Percentiles rank a stretch among this genome's conserved stretches.
Conservation (phyloP, 2,113 vertebrate species). For the Pelodiscus sinensis region DNA sequence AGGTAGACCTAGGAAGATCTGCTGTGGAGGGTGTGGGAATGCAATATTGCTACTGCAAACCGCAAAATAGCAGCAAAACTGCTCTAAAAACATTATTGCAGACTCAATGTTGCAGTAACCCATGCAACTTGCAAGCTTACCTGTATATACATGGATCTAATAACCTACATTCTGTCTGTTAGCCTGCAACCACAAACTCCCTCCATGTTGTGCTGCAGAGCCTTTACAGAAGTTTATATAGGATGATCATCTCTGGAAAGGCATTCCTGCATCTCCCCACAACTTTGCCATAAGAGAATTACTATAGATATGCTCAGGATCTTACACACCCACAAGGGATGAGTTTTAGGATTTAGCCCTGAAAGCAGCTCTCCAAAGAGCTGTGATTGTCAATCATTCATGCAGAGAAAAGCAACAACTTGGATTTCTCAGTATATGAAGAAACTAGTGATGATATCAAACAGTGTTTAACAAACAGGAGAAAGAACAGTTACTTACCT, state of each 20-base stretch:
- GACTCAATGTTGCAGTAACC: background rate
- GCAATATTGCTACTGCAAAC: background rate
- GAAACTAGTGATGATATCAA: background rate
- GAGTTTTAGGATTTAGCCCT: background rate
- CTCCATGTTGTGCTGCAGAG: background rate
- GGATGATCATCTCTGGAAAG: background rate
- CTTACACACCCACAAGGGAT: accelerated
- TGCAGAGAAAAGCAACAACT: background rate
- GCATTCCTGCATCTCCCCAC: background rate
- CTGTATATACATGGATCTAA: background rate
- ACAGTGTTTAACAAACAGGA: background rate
- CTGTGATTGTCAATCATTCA: background rate
- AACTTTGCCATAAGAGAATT: background rate
- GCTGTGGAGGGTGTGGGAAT: background rate
- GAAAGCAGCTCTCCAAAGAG: background rate
- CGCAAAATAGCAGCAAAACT: background rate
- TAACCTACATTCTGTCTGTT: background rate
- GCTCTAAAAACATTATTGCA: background rate
- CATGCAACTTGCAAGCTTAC: background rate
- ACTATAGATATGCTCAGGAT: background rate
- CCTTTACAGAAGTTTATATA: background rate
- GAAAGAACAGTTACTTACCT: background rate
- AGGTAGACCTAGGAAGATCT: background rate
- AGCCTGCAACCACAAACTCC: background rate
- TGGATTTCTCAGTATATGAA: background rate